Evolutionary conservation across 2,113 vertebrate genomes (phyloP).

Genomic region (Nothocercus nigrocapillus): DNA sequence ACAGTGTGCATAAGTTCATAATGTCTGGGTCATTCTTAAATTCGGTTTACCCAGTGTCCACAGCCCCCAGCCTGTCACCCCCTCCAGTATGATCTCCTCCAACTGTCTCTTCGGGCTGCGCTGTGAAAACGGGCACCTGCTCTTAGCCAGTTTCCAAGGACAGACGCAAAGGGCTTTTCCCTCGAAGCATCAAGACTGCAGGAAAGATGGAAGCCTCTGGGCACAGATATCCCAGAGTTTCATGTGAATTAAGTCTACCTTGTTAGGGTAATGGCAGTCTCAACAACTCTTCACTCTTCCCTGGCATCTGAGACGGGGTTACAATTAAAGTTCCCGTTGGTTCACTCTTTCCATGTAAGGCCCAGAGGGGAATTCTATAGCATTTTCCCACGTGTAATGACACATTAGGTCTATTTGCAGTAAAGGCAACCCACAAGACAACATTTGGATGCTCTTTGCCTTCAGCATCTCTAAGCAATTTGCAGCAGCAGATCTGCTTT

Average conservation of each 20-base stretch:
- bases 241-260: background rate
- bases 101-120: background rate
- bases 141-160: background rate
- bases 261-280: background rate
- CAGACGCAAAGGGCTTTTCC: background rate
- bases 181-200: background rate
- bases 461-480: conserved; percentile 1
- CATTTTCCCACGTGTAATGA: background rate
- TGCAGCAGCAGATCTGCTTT: background rate
- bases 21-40: conserved; percentile 11
- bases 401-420: background rate
- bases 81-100: background rate
- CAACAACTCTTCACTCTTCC: background rate
- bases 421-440: background rate
- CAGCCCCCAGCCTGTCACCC: background rate
- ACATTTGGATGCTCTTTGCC: background rate
- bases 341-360: background rate
- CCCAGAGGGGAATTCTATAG: background rate
- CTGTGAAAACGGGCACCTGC: background rate
- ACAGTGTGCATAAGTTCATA: background rate
- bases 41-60: background rate
- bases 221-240: background rate
- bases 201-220: background rate
- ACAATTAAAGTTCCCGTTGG: background rate
- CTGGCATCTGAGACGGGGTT: background rate